phyloP scores from a whole-genome alignment of 2,113 vertebrate genomes.

The Benitochromis conjunctus region DNA sequence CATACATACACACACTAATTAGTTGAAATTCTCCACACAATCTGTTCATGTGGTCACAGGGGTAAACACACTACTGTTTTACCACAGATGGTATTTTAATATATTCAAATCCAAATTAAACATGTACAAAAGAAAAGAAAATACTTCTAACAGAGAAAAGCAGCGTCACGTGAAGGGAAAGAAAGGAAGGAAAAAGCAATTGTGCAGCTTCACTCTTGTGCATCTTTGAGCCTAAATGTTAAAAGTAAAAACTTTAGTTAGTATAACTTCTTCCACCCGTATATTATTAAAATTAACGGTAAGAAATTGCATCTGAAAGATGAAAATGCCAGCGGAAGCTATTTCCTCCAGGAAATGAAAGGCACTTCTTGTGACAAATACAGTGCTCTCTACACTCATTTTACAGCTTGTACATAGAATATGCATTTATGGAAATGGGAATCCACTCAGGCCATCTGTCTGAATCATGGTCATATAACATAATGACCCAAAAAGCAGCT shows the following conservation, averaged over 20 bases:
- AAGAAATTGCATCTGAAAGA: not conserved
- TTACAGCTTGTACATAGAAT: not conserved
- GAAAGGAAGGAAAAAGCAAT: not conserved
- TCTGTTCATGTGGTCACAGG: not conserved
- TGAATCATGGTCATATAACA: not conserved
- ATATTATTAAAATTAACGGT: not conserved
- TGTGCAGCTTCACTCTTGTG: not conserved
- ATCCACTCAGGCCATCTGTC: constrained; percentile 4
- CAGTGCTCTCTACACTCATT: not conserved
- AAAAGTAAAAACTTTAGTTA: not conserved
- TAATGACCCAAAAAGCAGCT: not conserved
- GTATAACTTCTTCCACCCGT: not conserved
- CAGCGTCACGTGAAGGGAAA: not conserved
- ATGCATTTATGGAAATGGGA: not conserved
- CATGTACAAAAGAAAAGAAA: not conserved
- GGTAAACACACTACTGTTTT: not conserved
- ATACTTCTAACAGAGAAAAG: not conserved
- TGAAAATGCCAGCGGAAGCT: not conserved
- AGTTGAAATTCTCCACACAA: not conserved
- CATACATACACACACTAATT: not conserved
- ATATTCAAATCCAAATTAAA: not conserved
- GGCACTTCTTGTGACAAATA: not conserved
- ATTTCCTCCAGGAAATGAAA: not conserved
- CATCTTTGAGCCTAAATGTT: not conserved
- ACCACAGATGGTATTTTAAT: not conserved